Base-by-base conservation (phyloP, 2,888 invertebrate genomes). In the Dendrolimus pini region DNA sequence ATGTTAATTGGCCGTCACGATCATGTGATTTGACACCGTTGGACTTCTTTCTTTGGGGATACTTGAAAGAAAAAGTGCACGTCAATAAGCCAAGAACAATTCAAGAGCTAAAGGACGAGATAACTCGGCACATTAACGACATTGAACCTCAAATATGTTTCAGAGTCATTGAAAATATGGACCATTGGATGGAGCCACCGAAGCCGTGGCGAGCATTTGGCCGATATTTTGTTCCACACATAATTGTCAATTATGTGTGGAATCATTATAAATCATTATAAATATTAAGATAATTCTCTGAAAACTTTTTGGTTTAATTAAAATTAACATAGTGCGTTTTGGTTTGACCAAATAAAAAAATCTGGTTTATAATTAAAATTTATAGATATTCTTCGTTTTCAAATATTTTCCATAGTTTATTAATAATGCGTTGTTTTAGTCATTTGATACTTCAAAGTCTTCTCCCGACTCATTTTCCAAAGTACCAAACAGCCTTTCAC, bases 71-170 rank as follows among this genome's bases (percentile, higher is more conserved):
- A 57, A 61, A 62, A 41, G 59, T 61, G 52, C 59, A 65, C 60
- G 58, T 61, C 57, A 52, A 64, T 61, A 62, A 63, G 57, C 57
- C 59, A 59, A 41, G 18, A 62, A 60, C 58, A 60, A 62, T 59
- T 56, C 57, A 59, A 62, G 59, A 62, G 63, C 61, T 63, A 60
- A 64, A 60, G 58, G 55, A 58, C 60, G 58, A 60, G 59, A 60
- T 62, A 59, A 60, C 60, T 59, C 55, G 57, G 57, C 57, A 59
- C 57, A 60, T 65, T 61, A 62, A 60, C 59, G 59, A 30, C 55
- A 62, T 65, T 52, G 60, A 59, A 61, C 60, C 57, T 61, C 59
- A 56, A 61, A 56, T 61, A 60, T 63, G 58, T 56, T 56, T 56
- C 56, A 56, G 53, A 41, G 53, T 56, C 54, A 56, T 56, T 13